Evolutionary conservation across 1,140 invertebrate genomes (phyloP).

Genomic region (Apis florea): DNA sequence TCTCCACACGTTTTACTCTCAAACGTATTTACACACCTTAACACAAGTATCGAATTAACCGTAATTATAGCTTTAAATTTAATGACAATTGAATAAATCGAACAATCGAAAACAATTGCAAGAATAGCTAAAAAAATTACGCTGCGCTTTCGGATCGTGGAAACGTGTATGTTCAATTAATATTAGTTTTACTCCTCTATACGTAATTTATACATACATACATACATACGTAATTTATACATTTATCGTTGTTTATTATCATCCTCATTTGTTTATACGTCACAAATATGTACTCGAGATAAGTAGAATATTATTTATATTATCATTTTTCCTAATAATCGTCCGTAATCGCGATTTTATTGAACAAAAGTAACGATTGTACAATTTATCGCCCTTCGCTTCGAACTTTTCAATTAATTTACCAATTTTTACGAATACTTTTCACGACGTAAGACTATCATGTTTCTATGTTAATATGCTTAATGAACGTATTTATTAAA

Average conservation of each 20-base stretch:
- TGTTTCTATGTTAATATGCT: slow-evolving; percentile 10
- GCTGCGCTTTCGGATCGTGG: slow-evolving; percentile 26
- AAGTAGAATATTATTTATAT: slow-evolving; percentile 37
- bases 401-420: not conserved
- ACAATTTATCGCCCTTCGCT: not conserved
- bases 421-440: too few relatives aligned
- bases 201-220: slow-evolving; percentile 42
- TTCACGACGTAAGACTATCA: not conserved
- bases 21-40: too few relatives aligned
- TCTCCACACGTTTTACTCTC: too few relatives aligned
- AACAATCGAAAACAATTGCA: not conserved
- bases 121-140: not conserved
- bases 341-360: slow-evolving; percentile 26
- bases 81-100: not conserved
- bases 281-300: slow-evolving; percentile 19
- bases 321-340: not conserved
- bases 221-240: slow-evolving; percentile 30
- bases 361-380: not conserved
- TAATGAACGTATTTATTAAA: not conserved
- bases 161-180: slow-evolving; percentile 12
- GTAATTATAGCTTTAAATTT: not conserved
- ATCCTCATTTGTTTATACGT: slow-evolving; percentile 32
- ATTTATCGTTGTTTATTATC: slow-evolving; percentile 9
- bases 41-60: not conserved
- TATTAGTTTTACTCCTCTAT: not conserved